Percentiles rank a stretch among this genome's conserved stretches.
phyloP scores from a whole-genome alignment of 2,888 invertebrate genomes.

The Napeogenes inachia region DNA sequence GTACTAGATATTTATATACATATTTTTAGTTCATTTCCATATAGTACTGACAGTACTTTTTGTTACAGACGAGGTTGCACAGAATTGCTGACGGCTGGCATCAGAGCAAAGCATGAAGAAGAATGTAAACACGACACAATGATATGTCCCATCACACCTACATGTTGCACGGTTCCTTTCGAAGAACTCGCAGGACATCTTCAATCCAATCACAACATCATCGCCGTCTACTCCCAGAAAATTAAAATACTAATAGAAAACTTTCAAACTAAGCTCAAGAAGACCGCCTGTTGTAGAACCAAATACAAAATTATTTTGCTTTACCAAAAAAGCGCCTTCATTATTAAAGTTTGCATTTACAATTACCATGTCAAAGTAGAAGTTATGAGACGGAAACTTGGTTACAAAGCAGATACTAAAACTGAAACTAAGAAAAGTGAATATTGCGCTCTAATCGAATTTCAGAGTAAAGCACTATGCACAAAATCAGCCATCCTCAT shows the following conservation, averaged over 20 bases:
- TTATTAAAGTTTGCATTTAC: constrained; percentile 72
- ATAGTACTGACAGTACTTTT: constrained; percentile 32
- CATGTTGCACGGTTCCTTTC: constrained; percentile 64
- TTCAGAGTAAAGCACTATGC: constrained; percentile 66
- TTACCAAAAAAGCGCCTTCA: constrained; percentile 69
- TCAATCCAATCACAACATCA: constrained; percentile 62
- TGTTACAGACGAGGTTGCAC: constrained; percentile 68
- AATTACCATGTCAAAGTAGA: constrained; percentile 71
- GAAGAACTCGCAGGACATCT: constrained; percentile 66
- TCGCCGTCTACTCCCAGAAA: constrained; percentile 70
- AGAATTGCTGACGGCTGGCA: constrained; percentile 59
- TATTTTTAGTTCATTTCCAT: no score
- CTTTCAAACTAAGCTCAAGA: constrained; percentile 70
- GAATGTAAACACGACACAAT: constrained; percentile 69
- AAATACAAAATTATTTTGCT: constrained; percentile 70
- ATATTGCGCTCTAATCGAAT: constrained; percentile 67
- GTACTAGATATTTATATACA: no score
- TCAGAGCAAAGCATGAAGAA: constrained; percentile 66
- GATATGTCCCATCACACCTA: constrained; percentile 66
- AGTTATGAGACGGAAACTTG: constrained; percentile 68
- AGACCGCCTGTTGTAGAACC: constrained; percentile 69
- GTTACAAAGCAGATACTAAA: constrained; percentile 61
- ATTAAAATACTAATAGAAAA: constrained; percentile 72
- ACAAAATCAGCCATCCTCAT: constrained; percentile 69
- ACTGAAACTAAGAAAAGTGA: constrained; percentile 65